Conservation (phyloP, 1,140 invertebrate genomes). For the Akabosia matsudoensis region DNA sequence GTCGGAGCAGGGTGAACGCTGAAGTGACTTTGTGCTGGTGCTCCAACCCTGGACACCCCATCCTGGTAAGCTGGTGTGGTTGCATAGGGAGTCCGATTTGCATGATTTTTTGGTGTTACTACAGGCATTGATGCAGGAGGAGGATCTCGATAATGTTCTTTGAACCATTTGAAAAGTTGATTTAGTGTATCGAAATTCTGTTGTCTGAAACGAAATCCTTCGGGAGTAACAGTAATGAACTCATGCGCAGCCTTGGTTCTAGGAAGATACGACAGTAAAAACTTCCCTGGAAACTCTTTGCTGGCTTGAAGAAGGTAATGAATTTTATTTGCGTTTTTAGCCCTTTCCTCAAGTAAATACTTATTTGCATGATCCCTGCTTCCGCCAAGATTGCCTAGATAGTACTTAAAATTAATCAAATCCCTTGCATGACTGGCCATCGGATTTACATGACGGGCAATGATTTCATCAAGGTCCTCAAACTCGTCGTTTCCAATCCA, state of each 20-base stretch:
- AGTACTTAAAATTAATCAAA: conserved; percentile 88
- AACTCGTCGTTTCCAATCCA: conserved; percentile 86
- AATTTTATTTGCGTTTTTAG: conserved; percentile 79
- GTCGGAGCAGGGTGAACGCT: conserved; percentile 27
- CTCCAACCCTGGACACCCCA: conserved; percentile 36
- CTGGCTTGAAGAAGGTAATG: conserved; percentile 85
- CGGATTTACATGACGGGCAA: conserved; percentile 90
- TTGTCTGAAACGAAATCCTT: conserved; percentile 86
- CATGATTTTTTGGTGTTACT: conserved; percentile 39
- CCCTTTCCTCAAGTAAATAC: conserved; percentile 77
- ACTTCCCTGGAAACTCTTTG: conserved; percentile 90
- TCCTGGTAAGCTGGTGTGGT: conserved; percentile 21
- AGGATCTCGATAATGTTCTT: conserved; percentile 87
- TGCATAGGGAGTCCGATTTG: conserved; percentile 38
- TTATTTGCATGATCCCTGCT: conserved; percentile 82
- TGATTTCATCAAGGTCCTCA: conserved; percentile 99
- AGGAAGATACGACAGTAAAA: conserved; percentile 89
- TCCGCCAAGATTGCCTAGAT: conserved; percentile 67
- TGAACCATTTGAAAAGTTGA: conserved; percentile 91
- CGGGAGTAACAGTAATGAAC: conserved; percentile 83
- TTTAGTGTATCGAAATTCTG: conserved; percentile 82
- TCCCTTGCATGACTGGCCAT: conserved; percentile 92
- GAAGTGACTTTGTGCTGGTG: conserved; percentile 36
- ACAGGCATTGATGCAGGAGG: conserved; percentile 34
- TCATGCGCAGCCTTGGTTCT: conserved; percentile 80